These are phyloP conservation scores for Axinella damicornis DNA, from an alignment of 37 sponge, comb jelly and placozoan genomes.

Conservation along the genomic window DNA sequence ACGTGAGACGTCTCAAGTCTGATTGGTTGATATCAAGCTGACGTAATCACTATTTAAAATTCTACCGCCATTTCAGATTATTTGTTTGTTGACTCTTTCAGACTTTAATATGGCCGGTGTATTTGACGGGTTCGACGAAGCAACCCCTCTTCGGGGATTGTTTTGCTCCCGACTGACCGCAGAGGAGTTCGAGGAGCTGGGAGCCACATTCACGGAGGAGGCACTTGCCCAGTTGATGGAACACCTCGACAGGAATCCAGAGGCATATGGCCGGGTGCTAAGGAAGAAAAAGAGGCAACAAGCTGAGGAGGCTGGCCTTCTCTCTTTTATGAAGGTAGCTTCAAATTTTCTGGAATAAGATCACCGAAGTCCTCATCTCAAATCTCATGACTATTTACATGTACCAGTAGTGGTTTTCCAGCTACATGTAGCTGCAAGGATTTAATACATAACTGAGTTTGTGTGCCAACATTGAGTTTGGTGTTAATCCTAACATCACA, in stretches of 20 bases:
- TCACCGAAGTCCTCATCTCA: too few species aligned
- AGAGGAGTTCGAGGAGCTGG: conserved; percentile 62
- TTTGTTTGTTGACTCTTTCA: too few species aligned
- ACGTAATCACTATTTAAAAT: not conserved
- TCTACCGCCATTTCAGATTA: not conserved
- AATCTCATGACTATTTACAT: too few species aligned
- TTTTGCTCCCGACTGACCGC: conserved; percentile 56
- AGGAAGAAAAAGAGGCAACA: conserved; percentile 52
- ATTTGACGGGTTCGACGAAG: conserved; percentile 82
- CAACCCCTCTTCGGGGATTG: conserved; percentile 61
- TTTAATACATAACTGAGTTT: too few species aligned
- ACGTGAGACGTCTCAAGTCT: not conserved
- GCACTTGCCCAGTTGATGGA: conserved; percentile 55
- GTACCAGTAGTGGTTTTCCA: too few species aligned
- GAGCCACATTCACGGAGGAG: conserved; percentile 47
- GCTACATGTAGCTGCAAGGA: too few species aligned
- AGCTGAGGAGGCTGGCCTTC: conserved; percentile 45
- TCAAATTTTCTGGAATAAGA: too few species aligned
- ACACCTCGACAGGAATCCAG: conserved; percentile 73
- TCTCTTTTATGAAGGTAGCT: conserved; percentile 64
- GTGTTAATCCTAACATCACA: too few species aligned
- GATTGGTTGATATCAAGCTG: conserved; percentile 14
- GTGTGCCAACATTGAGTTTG: too few species aligned
- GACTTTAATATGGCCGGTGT: conserved; percentile 61
- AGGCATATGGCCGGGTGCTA: conserved; percentile 35